phyloP scores from a whole-genome alignment of 2,797 vertebrate species.

The Florisuga fusca region DNA sequence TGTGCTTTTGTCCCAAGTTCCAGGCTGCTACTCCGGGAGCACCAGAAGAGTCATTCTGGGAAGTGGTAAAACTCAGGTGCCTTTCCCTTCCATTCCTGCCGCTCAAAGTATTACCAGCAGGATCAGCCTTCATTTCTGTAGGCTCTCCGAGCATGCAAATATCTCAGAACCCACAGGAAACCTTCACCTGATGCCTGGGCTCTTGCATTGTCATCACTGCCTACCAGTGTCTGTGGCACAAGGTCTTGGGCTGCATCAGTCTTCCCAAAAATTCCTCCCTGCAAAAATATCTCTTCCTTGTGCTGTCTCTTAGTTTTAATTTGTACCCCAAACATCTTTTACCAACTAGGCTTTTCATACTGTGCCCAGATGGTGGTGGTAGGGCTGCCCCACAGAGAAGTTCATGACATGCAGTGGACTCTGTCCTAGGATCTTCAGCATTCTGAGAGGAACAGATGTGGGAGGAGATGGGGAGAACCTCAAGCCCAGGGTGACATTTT shows the following conservation, averaged over 20 bases:
- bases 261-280: background rate
- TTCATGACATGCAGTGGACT: accelerated
- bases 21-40: background rate
- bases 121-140: background rate
- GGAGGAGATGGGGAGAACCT: background rate
- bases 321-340: background rate
- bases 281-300: background rate
- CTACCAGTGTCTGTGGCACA: background rate
- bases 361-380: background rate
- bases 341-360: background rate
- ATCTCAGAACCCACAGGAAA: background rate
- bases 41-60: background rate
- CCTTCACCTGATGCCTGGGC: background rate
- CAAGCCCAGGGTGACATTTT: background rate
- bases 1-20: background rate
- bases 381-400: background rate
- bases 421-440: background rate
- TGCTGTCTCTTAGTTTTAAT: background rate
- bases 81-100: background rate
- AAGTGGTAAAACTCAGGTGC: background rate
- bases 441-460: background rate
- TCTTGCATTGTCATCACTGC: background rate
- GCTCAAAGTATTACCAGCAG: background rate
- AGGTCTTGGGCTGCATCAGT: background rate
- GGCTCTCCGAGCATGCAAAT: background rate